Conservation (phyloP, 2,888 invertebrate species). For the Athrips mouffetella region DNA sequence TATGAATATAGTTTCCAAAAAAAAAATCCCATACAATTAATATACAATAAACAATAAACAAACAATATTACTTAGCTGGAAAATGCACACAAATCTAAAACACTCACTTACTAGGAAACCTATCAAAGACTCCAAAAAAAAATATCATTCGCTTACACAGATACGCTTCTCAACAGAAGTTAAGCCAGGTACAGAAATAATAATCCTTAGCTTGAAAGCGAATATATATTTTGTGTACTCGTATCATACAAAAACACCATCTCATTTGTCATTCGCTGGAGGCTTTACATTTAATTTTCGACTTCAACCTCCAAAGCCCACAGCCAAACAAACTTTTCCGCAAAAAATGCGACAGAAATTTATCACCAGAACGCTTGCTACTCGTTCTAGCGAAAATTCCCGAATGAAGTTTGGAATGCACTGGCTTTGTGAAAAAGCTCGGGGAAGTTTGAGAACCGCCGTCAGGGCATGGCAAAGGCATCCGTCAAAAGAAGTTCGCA, state of each 20-base stretch:
- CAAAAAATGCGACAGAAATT: constrained; percentile 10
- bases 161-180: no score
- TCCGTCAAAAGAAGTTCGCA: constrained; percentile 1
- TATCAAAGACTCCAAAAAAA: no score
- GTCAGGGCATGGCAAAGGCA: constrained; percentile 4
- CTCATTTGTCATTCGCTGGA: constrained; percentile 50
- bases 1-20: no score
- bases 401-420: background rate
- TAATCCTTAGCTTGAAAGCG: no score
- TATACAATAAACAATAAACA: no score
- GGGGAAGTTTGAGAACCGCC: background rate
- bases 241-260: constrained; percentile 32
- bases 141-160: no score
- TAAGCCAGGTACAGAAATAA: no score
- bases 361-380: constrained; percentile 1
- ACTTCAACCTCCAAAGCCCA: constrained; percentile 13
- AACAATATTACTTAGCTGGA: no score
- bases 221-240: no score
- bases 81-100: no score
- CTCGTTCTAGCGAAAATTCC: background rate
- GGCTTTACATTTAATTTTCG: constrained; percentile 46
- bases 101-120: no score
- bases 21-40: no score
- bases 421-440: constrained; percentile 3
- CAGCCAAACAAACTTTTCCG: background rate